Evolutionary conservation across 2,797 vertebrate genomes (phyloP).

Genomic region (Hydrophis major): DNA sequence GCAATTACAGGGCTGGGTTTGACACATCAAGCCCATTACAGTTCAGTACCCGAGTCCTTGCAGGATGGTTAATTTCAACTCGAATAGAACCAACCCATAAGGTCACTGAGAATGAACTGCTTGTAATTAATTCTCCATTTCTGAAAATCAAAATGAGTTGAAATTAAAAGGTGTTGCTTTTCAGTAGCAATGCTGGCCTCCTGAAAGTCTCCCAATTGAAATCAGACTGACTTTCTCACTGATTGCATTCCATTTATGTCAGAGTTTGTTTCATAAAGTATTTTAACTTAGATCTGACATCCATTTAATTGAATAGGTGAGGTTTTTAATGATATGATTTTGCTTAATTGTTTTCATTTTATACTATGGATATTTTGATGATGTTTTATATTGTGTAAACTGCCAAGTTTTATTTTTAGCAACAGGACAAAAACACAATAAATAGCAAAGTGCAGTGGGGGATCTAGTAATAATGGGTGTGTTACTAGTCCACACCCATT

Average conservation of each 20-base stretch:
- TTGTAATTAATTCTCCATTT: neutral
- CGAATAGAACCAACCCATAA: neutral
- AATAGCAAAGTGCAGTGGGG: neutral
- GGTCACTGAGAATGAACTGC: neutral
- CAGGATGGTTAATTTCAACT: neutral
- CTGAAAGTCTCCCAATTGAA: neutral
- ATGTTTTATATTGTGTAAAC: neutral
- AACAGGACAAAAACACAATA: neutral
- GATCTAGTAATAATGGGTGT: neutral
- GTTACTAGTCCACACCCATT: neutral
- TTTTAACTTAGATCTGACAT: neutral
- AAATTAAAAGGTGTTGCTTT: neutral
- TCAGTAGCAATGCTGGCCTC: neutral
- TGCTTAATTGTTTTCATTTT: neutral
- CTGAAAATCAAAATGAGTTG: neutral
- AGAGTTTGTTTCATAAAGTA: neutral
- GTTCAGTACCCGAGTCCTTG: neutral
- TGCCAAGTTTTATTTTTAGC: neutral
- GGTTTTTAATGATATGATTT: neutral
- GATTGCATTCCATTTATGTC: neutral
- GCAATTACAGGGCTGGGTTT: neutral
- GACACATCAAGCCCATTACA: neutral
- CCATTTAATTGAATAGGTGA: neutral
- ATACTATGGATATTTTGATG: neutral
- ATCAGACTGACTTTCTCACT: neutral